These are phyloP conservation scores for Pyralis farinalis DNA, from an alignment of 2,888 invertebrate genomes.

Conservation along the genomic window DNA sequence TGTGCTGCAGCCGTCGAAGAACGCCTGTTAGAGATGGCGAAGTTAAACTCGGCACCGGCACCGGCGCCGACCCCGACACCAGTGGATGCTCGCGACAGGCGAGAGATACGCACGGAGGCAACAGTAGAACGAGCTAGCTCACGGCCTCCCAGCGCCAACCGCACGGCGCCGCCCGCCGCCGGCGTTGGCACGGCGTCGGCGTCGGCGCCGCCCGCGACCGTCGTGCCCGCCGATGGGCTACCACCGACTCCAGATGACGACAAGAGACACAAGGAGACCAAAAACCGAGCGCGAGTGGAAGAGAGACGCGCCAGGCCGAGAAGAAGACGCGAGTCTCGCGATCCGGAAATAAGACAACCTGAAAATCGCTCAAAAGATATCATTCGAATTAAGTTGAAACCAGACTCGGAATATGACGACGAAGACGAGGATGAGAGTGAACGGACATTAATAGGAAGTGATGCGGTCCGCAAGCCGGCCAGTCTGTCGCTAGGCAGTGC, in stretches of 20 bases:
- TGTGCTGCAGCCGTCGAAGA: constrained; percentile 71
- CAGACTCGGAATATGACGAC: constrained; percentile 86
- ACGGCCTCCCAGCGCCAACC: constrained; percentile 17
- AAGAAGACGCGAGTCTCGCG: constrained; percentile 48
- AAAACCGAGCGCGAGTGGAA: constrained; percentile 48
- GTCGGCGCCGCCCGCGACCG: constrained; percentile 20
- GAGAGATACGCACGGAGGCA: constrained; percentile 60
- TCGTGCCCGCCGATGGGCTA: constrained; percentile 13
- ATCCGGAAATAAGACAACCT: constrained; percentile 54
- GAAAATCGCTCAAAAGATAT: constrained; percentile 57
- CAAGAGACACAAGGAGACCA: constrained; percentile 51
- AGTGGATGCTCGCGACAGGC: constrained; percentile 50
- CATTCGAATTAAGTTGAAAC: constrained; percentile 86
- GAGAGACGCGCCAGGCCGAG: constrained; percentile 51
- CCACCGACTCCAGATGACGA: constrained; percentile 36
- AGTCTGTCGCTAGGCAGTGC: constrained; percentile 20
- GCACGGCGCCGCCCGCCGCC: constrained; percentile 9
- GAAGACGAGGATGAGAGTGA: constrained; percentile 39
- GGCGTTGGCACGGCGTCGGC: constrained; percentile 17
- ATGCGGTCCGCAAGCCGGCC: constrained; percentile 82
- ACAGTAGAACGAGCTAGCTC: constrained; percentile 42
- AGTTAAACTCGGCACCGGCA: constrained; percentile 29
- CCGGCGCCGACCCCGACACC: constrained; percentile 18
- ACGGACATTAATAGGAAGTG: constrained; percentile 54
- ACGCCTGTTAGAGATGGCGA: constrained; percentile 63